A percentile compares a stretch with the other conserved stretches of the same genome.
phyloP scores from a whole-genome alignment of 1,140 invertebrate species.

The Pseudobourletiella spinata region DNA sequence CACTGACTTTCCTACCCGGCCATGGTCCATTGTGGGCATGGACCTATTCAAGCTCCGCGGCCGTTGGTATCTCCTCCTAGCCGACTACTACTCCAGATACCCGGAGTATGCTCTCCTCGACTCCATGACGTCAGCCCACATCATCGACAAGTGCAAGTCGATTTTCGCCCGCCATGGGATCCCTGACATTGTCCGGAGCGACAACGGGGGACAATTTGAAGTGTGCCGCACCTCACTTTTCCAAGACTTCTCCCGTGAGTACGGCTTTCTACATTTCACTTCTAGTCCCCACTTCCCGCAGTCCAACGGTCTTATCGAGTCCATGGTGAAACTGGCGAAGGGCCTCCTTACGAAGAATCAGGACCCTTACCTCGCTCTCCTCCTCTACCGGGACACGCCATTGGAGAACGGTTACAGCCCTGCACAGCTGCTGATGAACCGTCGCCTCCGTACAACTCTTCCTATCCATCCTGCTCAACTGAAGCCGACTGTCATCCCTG shows the following conservation, averaged over 20 bases:
- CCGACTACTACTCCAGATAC: slow-evolving; percentile 3
- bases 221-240: background rate
- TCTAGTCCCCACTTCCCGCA: background rate
- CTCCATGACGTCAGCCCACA: background rate
- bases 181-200: slow-evolving; percentile 21
- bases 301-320: background rate
- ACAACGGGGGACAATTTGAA: slow-evolving; percentile 30
- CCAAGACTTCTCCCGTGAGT: slow-evolving; percentile 8
- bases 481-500: background rate
- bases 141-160: slow-evolving; percentile 12
- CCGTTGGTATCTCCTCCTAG: background rate
- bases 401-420: too few species aligned
- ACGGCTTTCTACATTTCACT: slow-evolving; percentile 32
- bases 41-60: background rate
- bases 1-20: background rate
- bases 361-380: slow-evolving; percentile 34
- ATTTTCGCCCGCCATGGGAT: slow-evolving; percentile 29
- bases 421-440: slow-evolving; percentile 34
- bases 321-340: background rate
- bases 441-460: slow-evolving; percentile 29
- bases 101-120: background rate
- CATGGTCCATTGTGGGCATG: slow-evolving; percentile 3
- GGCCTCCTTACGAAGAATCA: slow-evolving; percentile 28
- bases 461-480: slow-evolving; percentile 1
- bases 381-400: slow-evolving; percentile 36